Percentiles rank a stretch among this genome's conserved stretches.
Evolutionary conservation across 2,888 invertebrate genomes (phyloP).

Genomic region (Euzophera pinguis): DNA sequence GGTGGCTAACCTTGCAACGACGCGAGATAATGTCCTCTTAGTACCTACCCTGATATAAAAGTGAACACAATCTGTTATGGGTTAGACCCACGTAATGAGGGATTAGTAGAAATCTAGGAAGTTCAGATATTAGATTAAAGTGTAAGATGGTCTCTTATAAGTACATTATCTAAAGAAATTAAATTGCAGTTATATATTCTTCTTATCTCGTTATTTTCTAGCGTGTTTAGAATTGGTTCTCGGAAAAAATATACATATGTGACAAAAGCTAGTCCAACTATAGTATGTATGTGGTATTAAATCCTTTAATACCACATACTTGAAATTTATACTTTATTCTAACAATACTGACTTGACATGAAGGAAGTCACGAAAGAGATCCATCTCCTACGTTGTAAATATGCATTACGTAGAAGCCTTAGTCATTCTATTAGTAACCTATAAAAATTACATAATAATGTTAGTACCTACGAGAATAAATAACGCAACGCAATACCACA

Average conservation of each 20-base stretch:
- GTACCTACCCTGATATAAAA: conserved; percentile 38
- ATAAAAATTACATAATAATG: conserved; percentile 15
- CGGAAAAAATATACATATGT: too few species aligned
- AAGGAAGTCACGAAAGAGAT: neutral
- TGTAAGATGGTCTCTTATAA: too few species aligned
- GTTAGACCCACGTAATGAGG: neutral
- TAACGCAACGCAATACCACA: neutral
- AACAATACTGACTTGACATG: too few species aligned
- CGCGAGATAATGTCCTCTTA: conserved; percentile 39
- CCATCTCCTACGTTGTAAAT: neutral
- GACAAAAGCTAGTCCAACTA: too few species aligned
- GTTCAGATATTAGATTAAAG: neutral
- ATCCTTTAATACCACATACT: neutral
- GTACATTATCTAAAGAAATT: too few species aligned
- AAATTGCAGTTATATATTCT: too few species aligned
- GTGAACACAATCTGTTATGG: conserved; percentile 15
- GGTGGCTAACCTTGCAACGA: conserved; percentile 55
- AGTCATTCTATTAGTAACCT: conserved; percentile 4
- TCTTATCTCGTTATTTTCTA: too few species aligned
- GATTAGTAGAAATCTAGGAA: conserved; percentile 8
- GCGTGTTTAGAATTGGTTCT: too few species aligned
- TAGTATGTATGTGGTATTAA: too few species aligned
- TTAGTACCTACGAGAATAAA: neutral
- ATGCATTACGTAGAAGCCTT: neutral
- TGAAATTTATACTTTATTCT: too few species aligned